phyloP scores from a whole-genome alignment of 2,888 invertebrate genomes.

The Mythimna albipuncta region DNA sequence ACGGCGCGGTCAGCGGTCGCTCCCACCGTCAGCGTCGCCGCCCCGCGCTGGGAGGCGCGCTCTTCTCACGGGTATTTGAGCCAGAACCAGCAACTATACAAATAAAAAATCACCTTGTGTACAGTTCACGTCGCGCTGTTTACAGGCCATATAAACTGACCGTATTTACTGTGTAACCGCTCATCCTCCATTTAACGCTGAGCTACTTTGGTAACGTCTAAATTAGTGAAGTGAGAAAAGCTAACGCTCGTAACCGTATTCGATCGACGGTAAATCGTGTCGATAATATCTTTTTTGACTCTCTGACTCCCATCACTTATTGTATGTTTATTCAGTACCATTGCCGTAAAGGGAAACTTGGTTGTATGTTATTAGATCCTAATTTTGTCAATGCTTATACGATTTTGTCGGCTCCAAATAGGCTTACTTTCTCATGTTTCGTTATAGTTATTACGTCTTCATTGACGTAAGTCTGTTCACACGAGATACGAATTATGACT shows the following conservation, averaged over 20 bases:
- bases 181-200: conserved; percentile 87
- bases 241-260: conserved; percentile 86
- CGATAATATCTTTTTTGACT: conserved; percentile 87
- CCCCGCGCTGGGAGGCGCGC: conserved; percentile 72
- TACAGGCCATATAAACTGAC: conserved; percentile 87
- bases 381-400: conserved; percentile 80
- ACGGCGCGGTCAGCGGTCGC: conserved; percentile 60
- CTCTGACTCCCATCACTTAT: conserved; percentile 82
- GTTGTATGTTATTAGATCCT: conserved; percentile 79
- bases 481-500: conserved; percentile 56
- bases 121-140: conserved; percentile 89
- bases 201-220: conserved; percentile 89
- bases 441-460: conserved; percentile 76
- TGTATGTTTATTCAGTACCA: conserved; percentile 82
- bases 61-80: conserved; percentile 90
- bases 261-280: conserved; percentile 86
- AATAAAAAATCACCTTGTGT: conserved; percentile 89
- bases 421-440: conserved; percentile 78
- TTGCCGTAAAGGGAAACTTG: conserved; percentile 82
- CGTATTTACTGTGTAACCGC: conserved; percentile 87
- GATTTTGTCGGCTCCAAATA: conserved; percentile 77
- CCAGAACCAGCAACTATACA: conserved; percentile 84
- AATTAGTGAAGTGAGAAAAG: conserved; percentile 90
- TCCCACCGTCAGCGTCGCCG: conserved; percentile 34
- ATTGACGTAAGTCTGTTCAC: conserved; percentile 74